These are phyloP conservation scores for Sebastes nivosus DNA, from an alignment of 2,797 vertebrate genomes.

Conservation along the genomic window DNA sequence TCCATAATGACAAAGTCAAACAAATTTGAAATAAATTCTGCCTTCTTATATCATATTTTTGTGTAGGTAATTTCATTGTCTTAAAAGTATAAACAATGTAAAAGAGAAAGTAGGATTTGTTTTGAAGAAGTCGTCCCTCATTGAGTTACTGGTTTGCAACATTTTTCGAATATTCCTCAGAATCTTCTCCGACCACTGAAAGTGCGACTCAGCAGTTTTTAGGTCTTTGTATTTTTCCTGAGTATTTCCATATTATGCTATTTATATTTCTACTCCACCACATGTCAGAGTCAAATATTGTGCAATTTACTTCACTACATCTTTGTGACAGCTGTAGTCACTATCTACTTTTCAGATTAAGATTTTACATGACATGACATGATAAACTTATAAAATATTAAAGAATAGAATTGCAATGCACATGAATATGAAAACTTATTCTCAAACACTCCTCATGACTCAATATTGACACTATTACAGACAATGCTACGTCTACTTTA, in stretches of 20 bases:
- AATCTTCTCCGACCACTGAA: background rate
- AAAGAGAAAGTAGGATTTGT: background rate
- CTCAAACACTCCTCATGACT: background rate
- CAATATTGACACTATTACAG: background rate
- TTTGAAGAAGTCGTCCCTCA: background rate
- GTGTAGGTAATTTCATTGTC: background rate
- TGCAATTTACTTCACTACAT: background rate
- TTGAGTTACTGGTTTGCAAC: background rate
- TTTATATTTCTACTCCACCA: background rate
- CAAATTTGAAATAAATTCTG: background rate
- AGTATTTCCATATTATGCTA: background rate
- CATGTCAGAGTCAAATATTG: background rate
- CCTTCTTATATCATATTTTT: conserved; percentile 19
- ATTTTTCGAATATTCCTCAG: background rate
- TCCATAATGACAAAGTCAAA: background rate
- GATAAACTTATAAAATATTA: background rate
- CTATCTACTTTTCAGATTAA: too few relatives aligned
- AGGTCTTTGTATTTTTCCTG: background rate
- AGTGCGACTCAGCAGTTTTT: background rate
- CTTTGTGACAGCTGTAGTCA: background rate
- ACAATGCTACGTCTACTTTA: background rate
- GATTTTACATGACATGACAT: background rate
- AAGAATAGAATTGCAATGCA: background rate
- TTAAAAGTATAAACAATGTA: background rate
- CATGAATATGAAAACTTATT: background rate